Percentiles rank a stretch among this genome's conserved stretches.
Conservation (phyloP, 2,113 vertebrate species). For the Leiothrix lutea region DNA sequence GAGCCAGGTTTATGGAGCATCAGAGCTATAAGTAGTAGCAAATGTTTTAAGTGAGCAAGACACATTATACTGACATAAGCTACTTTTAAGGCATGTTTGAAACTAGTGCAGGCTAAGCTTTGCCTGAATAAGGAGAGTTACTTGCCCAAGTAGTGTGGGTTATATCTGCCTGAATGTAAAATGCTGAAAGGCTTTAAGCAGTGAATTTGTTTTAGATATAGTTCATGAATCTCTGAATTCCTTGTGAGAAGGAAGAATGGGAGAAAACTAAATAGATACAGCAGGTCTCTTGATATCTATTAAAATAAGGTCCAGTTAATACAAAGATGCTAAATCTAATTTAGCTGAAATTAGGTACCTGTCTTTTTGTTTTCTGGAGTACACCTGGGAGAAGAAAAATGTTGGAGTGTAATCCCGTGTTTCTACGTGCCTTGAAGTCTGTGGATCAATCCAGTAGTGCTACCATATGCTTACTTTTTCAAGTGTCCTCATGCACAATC, state of each 20-base stretch:
- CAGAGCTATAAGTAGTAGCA: neutral
- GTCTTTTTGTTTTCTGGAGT: neutral
- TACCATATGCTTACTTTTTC: neutral
- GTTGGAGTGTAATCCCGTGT: neutral
- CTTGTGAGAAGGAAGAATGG: neutral
- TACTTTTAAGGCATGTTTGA: neutral
- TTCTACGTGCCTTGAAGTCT: neutral
- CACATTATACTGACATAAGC: neutral
- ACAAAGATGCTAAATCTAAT: neutral
- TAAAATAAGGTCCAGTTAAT: neutral
- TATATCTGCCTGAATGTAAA: neutral
- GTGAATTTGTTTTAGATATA: neutral
- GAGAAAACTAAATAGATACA: neutral
- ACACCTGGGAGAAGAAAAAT: neutral
- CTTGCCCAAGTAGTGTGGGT: neutral
- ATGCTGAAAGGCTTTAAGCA: neutral
- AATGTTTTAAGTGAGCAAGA: neutral
- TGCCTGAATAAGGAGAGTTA: neutral
- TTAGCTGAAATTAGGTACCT: neutral
- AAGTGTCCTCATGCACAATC: neutral
- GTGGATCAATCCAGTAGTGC: neutral
- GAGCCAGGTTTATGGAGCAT: neutral
- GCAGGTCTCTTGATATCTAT: neutral
- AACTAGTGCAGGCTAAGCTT: neutral
- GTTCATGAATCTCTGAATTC: neutral